Conservation (phyloP, 2,113 vertebrate species). For the Myrmophylax atrothorax region DNA sequence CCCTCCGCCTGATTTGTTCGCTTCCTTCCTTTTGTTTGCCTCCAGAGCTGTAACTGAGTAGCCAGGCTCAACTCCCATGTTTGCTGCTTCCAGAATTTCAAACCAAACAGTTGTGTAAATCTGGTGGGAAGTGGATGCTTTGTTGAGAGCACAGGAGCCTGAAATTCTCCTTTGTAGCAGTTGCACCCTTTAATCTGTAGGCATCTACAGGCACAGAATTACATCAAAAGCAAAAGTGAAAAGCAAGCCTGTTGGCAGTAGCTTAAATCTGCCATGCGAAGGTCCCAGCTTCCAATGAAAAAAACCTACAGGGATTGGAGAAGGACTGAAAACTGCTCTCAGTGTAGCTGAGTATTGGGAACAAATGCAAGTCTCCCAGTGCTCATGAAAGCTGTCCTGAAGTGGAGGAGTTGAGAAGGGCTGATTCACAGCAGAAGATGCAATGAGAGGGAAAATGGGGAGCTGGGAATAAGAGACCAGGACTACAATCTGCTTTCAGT, state of each 20-base stretch:
- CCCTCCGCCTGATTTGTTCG: slow-evolving; percentile 28
- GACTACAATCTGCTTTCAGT: background rate
- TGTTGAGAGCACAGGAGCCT: background rate
- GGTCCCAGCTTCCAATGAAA: background rate
- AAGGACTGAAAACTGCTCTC: background rate
- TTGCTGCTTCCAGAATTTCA: background rate
- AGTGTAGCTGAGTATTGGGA: background rate
- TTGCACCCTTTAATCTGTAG: rapidly evolving
- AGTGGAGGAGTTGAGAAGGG: background rate
- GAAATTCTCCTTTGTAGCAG: background rate
- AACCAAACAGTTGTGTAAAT: background rate
- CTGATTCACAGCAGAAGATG: background rate
- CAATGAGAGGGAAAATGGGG: rapidly evolving
- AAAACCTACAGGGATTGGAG: rapidly evolving
- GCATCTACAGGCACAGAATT: rapidly evolving
- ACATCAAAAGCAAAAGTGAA: background rate
- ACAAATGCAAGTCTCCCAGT: background rate
- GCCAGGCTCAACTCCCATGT: background rate
- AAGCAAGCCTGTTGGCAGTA: background rate
- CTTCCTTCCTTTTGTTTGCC: slow-evolving; percentile 45
- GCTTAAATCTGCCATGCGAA: background rate
- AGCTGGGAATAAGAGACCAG: background rate
- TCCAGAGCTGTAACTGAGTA: background rate
- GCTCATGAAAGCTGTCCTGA: background rate
- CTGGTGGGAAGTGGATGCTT: background rate